Conservation (phyloP, 1,140 invertebrate genomes). For the Chrysopa pallens region DNA sequence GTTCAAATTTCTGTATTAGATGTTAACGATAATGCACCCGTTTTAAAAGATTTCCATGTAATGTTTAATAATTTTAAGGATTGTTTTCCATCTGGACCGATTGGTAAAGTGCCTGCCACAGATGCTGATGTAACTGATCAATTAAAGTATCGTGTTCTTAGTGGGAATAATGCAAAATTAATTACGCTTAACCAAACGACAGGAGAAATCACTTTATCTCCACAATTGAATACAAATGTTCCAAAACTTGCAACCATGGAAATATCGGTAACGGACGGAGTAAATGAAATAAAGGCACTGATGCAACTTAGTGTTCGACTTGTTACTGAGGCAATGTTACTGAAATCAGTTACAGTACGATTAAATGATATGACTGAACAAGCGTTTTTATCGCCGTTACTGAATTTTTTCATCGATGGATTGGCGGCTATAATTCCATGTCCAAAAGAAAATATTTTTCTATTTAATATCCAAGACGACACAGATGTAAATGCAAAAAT, state of each 20-base stretch:
- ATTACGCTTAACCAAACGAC: slow-evolving; percentile 66
- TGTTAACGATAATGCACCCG: slow-evolving; percentile 84
- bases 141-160: slow-evolving; percentile 62
- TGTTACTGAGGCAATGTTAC: slow-evolving; percentile 88
- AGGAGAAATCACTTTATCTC: slow-evolving; percentile 74
- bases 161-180: slow-evolving; percentile 85
- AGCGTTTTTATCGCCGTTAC: slow-evolving; percentile 78
- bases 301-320: slow-evolving; percentile 77
- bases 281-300: slow-evolving; percentile 77
- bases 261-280: slow-evolving; percentile 80
- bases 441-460: slow-evolving; percentile 79
- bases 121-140: slow-evolving; percentile 87
- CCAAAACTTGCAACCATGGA: slow-evolving; percentile 86
- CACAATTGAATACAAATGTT: slow-evolving; percentile 90
- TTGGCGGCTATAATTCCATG: slow-evolving; percentile 82
- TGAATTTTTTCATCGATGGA: slow-evolving; percentile 80
- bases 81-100: slow-evolving; percentile 75
- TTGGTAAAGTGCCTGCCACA: slow-evolving; percentile 79
- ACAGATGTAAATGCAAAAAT: slow-evolving; percentile 73
- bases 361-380: slow-evolving; percentile 86
- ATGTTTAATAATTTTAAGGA: slow-evolving; percentile 94
- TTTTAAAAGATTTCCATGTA: slow-evolving; percentile 77
- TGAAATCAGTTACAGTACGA: slow-evolving; percentile 86
- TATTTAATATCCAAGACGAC: slow-evolving; percentile 87
- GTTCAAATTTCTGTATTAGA: slow-evolving; percentile 81